These are phyloP conservation scores for Protosalanx chinensis DNA, from an alignment of 2,797 vertebrate genomes.

Conservation along the genomic window DNA sequence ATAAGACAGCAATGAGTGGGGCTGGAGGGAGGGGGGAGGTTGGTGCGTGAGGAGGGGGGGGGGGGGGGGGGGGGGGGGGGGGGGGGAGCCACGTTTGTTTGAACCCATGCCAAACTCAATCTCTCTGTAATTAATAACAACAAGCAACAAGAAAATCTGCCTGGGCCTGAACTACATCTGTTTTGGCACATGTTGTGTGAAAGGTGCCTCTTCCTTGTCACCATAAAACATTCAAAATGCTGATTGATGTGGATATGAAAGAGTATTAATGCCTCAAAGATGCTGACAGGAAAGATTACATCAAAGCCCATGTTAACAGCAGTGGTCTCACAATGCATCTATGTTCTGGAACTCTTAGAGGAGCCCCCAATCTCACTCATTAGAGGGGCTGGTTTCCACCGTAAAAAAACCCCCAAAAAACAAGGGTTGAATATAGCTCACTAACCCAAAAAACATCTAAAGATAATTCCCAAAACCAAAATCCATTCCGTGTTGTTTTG, in stretches of 20 bases:
- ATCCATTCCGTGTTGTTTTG: background rate
- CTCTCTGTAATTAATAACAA: conserved; percentile 57
- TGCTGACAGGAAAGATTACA: conserved; percentile 1
- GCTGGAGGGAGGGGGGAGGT: background rate
- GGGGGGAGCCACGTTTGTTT: conserved; percentile 32
- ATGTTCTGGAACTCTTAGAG: background rate
- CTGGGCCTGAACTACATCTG: conserved; percentile 43
- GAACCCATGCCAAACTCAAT: no score
- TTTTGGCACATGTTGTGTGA: conserved; percentile 46
- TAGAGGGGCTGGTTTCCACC: background rate
- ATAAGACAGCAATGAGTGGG: conserved; percentile 19
- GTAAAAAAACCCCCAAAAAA: no score
- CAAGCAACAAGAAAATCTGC: background rate
- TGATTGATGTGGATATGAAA: conserved; percentile 62
- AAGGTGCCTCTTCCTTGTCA: conserved; percentile 42
- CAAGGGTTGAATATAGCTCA: no score
- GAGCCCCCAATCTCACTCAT: background rate
- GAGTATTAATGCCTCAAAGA: conserved; percentile 24
- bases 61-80: conserved; percentile 35
- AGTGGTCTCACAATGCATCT: background rate
- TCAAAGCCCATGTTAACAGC: background rate
- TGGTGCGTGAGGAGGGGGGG: background rate
- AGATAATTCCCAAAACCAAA: no score
- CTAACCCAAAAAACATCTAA: no score
- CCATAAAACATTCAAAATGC: conserved; percentile 44